Base-by-base conservation (phyloP, 2,797 vertebrate species). In the Oreochromis grahami region DNA sequence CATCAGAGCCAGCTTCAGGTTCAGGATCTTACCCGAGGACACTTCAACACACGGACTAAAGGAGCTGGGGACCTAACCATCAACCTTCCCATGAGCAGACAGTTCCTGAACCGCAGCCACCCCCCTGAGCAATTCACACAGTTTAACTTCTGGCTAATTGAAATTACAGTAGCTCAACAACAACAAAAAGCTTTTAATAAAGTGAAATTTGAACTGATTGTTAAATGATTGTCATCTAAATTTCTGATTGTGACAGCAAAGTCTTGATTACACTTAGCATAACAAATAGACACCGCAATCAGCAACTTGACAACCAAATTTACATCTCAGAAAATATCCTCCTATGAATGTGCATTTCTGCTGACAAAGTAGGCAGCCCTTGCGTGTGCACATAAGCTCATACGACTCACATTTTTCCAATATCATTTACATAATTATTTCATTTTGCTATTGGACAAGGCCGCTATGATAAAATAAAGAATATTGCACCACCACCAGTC, bases 251-350 rank as follows among this genome's bases (percentile, higher is more conserved):
- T 58, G 60, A 51, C 45, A 81, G 15, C 80, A 76, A 79, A 43
- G 45, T 84, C 77, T 87, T 85, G 84, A 91, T 85, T 84, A 68
- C 63, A 81, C 70, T 87, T 41, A 58, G 68, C 77, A 79, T 63
- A 81, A 77, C 32, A 86, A 83, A 85, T 7, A 53, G 55, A 85
- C 80, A 78, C 43, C 38, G 55, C 70, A 90, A 89, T 87, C 83
- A 89, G 38, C 41, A 77, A 79, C 79, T 74, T 84, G 53, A 48
- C 81, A 74, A 45, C 13, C n/a, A 50, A 32, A 81, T 78, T 38
- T 11, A 45, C 11, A 17, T 74, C 6, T 21, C 43, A 48, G 24
- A 60, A 82, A 79, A 34, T 7, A 52, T 32, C 14, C 56, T 15
- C 17, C 6, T 50, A 74, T 32, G 45, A 74, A 74, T 51, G 45